Evolutionary conservation across 2,113 vertebrate genomes (phyloP).

Genomic region (Chunga burmeisteri): DNA sequence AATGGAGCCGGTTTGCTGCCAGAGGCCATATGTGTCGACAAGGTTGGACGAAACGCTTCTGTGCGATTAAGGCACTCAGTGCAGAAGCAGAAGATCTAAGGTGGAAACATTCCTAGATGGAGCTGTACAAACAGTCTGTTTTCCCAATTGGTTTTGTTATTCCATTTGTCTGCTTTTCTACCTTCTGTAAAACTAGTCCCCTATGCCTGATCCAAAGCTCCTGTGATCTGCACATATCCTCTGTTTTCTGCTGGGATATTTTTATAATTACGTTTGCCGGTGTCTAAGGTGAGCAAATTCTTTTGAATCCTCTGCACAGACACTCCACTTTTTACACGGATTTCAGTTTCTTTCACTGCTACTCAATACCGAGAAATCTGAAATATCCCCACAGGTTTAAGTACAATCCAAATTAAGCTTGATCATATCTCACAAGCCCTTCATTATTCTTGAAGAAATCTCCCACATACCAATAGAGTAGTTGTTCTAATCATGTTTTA

Average conservation of each 20-base stretch:
- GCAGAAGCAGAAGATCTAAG: neutral
- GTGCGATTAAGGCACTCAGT: neutral
- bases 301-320: neutral
- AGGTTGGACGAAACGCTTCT: neutral
- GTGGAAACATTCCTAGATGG: neutral
- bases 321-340: neutral
- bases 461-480: neutral
- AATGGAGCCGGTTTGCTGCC: neutral
- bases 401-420: conserved; percentile 16
- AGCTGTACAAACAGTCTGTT: neutral
- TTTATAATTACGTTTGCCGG: neutral
- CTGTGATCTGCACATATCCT: neutral
- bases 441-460: conserved; percentile 16
- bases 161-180: conserved; percentile 1
- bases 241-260: conserved; percentile 3
- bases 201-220: neutral
- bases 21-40: neutral
- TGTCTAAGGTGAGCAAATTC: neutral
- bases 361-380: neutral
- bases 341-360: neutral
- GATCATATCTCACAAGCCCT: conserved; percentile 25
- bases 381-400: neutral
- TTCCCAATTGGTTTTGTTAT: neutral
- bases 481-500: neutral
- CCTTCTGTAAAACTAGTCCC: neutral